These are phyloP conservation scores for Holacanthella duospinosa DNA, from an alignment of 2,888 invertebrate genomes.

Conservation along the genomic window DNA sequence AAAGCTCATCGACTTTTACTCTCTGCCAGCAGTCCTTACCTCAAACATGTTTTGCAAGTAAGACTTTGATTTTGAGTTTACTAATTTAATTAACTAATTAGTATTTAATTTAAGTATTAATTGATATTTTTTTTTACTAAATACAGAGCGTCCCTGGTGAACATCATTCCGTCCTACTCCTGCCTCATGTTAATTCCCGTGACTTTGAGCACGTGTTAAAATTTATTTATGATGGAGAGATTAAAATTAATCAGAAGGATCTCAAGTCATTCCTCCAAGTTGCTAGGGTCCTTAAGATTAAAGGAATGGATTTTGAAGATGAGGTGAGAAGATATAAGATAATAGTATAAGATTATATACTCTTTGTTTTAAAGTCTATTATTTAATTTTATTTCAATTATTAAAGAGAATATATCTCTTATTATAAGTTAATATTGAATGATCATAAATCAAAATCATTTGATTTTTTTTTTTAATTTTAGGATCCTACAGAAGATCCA, in stretches of 20 bases:
- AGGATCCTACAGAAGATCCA: neutral
- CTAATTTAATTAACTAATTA: too few relatives aligned
- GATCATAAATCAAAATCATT: neutral
- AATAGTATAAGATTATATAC: neutral
- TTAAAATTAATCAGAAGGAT: slow-evolving; percentile 37
- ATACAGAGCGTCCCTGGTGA: slow-evolving; percentile 36
- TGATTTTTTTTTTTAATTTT: neutral
- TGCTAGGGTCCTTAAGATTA: slow-evolving; percentile 36
- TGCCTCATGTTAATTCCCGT: slow-evolving; percentile 35
- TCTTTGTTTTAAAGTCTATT: too few relatives aligned
- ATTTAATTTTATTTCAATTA: too few relatives aligned
- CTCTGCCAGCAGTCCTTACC: slow-evolving; percentile 35
- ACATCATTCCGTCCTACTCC: slow-evolving; percentile 36
- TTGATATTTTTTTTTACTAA: slow-evolving; percentile 1
- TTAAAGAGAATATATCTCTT: too few relatives aligned
- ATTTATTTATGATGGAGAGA: slow-evolving; percentile 38
- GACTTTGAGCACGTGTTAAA: slow-evolving; percentile 36
- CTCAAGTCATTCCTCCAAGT: slow-evolving; percentile 36
- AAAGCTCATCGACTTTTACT: slow-evolving; percentile 37
- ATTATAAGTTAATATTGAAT: neutral
- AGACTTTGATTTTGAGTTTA: too few relatives aligned
- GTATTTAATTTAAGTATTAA: neutral
- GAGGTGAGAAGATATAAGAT: slow-evolving; percentile 33
- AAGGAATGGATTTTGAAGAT: slow-evolving; percentile 38
- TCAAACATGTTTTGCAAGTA: slow-evolving; percentile 36